These are phyloP conservation scores for Archocentrus centrarchus DNA, from an alignment of 2,113 vertebrate genomes.

Conservation along the genomic window DNA sequence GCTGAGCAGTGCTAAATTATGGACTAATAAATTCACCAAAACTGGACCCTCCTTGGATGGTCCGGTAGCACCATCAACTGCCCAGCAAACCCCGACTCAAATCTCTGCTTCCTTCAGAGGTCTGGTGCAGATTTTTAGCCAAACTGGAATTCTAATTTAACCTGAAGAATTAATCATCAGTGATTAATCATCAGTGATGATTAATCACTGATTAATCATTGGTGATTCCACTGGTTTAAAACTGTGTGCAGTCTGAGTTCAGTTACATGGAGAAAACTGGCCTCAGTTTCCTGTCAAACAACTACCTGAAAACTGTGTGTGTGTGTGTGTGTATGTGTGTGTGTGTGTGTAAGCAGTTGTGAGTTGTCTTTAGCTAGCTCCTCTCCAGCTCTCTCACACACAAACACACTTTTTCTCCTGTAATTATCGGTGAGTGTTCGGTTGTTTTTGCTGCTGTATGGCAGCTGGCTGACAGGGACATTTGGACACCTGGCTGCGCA, in stretches of 20 bases:
- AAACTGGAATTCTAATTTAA: background rate
- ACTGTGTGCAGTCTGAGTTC: background rate
- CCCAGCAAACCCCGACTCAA: background rate
- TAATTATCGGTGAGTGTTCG: slow-evolving; percentile 39
- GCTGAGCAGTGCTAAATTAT: too few species aligned
- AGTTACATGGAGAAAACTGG: background rate
- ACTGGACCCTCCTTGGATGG: too few species aligned
- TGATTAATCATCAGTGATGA: background rate
- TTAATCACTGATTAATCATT: background rate
- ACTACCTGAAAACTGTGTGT: too few species aligned
- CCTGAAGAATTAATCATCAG: background rate
- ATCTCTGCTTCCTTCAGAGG: background rate
- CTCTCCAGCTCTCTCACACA: background rate
- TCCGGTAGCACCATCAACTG: too few species aligned
- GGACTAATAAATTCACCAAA: too few species aligned
- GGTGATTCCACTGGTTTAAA: background rate
- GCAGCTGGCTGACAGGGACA: slow-evolving; percentile 49
- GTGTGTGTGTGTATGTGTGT: background rate
- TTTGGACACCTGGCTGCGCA: slow-evolving; percentile 32
- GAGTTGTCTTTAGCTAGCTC: background rate
- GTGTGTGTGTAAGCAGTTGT: background rate
- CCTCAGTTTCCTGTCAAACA: background rate
- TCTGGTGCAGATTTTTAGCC: background rate
- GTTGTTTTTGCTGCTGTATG: slow-evolving; percentile 28
- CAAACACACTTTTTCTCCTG: slow-evolving; percentile 18